Evolutionary conservation across 2,888 invertebrate genomes (phyloP).

Genomic region (Hipparchia sbordonii): DNA sequence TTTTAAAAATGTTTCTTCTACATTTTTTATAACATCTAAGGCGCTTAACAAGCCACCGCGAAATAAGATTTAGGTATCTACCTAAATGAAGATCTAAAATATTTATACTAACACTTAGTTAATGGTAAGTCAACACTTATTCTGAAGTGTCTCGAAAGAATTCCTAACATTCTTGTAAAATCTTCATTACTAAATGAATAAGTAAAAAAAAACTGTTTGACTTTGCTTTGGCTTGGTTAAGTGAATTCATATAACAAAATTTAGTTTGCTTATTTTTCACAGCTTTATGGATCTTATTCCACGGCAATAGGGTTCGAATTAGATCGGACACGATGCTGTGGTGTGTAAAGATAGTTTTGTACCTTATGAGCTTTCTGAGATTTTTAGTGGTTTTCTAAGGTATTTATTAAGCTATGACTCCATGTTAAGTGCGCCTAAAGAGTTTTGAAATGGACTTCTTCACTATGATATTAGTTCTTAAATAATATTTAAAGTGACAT

Average conservation of each 20-base stretch:
- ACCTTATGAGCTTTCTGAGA: conserved; percentile 24
- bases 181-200: conserved; percentile 54
- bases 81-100: neutral
- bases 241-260: conserved; percentile 21
- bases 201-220: conserved; percentile 47
- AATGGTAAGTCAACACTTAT: conserved; percentile 6
- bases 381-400: conserved; percentile 34
- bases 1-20: too few relatives aligned
- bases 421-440: conserved; percentile 26
- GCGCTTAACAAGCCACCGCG: neutral
- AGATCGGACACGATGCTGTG: neutral
- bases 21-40: neutral
- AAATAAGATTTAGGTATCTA: conserved; percentile 7
- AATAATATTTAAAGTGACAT: neutral
- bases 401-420: conserved; percentile 40
- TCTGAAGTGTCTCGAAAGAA: conserved; percentile 11
- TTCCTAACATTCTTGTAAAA: conserved; percentile 43
- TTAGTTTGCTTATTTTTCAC: neutral
- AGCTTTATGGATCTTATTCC: neutral
- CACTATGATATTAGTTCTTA: neutral
- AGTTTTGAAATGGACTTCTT: conserved; percentile 7
- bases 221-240: conserved; percentile 44
- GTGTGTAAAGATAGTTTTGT: neutral
- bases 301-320: neutral
- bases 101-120: conserved; percentile 8